These are phyloP conservation scores for Mustela lutreola DNA, from an alignment of 2,113 vertebrate species.

Conservation along the genomic window DNA sequence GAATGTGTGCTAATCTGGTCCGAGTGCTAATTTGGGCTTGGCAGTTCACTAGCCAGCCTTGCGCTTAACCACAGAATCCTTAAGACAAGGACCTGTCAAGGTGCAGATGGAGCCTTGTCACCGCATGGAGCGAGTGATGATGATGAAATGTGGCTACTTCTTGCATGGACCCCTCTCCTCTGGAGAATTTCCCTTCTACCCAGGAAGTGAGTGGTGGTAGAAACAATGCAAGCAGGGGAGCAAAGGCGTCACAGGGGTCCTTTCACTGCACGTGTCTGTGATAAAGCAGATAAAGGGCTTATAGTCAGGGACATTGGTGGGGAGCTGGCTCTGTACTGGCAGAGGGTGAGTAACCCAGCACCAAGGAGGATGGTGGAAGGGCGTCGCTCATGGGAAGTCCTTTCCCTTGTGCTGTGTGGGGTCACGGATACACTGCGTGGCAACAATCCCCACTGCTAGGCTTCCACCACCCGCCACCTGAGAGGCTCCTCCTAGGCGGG, in stretches of 20 bases:
- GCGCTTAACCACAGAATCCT: not conserved
- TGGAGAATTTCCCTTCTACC: not conserved
- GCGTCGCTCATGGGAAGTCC: not conserved
- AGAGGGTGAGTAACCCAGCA: accelerated
- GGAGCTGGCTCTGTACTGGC: not conserved
- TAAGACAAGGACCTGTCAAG: not conserved
- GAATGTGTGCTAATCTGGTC: not conserved
- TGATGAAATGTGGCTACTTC: not conserved
- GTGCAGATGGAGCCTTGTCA: not conserved
- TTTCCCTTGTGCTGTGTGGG: not conserved
- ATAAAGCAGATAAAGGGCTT: not conserved
- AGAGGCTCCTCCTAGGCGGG: not conserved
- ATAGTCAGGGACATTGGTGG: accelerated
- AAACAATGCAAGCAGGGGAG: not conserved
- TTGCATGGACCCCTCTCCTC: not conserved
- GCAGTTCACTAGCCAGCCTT: not conserved
- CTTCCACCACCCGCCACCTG: not conserved
- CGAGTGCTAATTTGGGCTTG: not conserved
- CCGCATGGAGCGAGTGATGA: accelerated
- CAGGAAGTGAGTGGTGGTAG: not conserved
- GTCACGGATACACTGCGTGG: accelerated
- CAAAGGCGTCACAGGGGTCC: accelerated
- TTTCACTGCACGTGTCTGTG: not conserved
- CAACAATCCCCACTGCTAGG: not conserved
- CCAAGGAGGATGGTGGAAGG: not conserved